Conservation (phyloP, 1,140 invertebrate genomes). For the Drosophila ananassae region DNA sequence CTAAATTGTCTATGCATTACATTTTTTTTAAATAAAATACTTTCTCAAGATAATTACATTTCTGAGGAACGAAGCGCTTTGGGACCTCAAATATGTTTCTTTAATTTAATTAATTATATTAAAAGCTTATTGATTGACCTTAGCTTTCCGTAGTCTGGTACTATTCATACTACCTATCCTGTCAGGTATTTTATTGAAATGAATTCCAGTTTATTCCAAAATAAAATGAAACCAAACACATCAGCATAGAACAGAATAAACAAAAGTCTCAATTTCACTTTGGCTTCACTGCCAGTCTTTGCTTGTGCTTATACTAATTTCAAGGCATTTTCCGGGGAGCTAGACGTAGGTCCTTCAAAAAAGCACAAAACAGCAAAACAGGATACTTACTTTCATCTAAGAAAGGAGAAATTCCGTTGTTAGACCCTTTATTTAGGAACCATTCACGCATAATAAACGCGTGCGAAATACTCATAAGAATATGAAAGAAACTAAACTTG, state of each 20-base stretch:
- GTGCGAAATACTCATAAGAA: neutral
- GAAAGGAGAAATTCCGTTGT: neutral
- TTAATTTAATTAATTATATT: constrained; percentile 23
- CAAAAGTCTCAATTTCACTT: constrained; percentile 31
- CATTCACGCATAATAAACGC: constrained; percentile 19
- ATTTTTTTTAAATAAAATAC: neutral
- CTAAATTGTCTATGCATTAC: neutral
- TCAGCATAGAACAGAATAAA: constrained; percentile 35
- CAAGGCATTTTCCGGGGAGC: constrained; percentile 9
- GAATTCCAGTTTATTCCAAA: constrained; percentile 15
- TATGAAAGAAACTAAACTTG: constrained; percentile 1
- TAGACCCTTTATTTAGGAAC: constrained; percentile 15
- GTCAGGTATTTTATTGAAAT: constrained; percentile 10
- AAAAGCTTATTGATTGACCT: neutral
- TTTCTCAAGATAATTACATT: no score
- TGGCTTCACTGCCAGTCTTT: neutral
- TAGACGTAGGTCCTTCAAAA: constrained; percentile 5
- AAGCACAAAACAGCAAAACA: neutral
- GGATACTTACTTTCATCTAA: neutral
- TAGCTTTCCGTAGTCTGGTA: neutral
- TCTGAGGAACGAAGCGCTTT: neutral
- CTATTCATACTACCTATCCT: constrained; percentile 9
- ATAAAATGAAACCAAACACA: constrained; percentile 26
- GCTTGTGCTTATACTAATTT: neutral
- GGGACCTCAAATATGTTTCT: neutral